These are phyloP conservation scores for Melinaea menophilus DNA, from an alignment of 2,888 invertebrate species.

Conservation along the genomic window DNA sequence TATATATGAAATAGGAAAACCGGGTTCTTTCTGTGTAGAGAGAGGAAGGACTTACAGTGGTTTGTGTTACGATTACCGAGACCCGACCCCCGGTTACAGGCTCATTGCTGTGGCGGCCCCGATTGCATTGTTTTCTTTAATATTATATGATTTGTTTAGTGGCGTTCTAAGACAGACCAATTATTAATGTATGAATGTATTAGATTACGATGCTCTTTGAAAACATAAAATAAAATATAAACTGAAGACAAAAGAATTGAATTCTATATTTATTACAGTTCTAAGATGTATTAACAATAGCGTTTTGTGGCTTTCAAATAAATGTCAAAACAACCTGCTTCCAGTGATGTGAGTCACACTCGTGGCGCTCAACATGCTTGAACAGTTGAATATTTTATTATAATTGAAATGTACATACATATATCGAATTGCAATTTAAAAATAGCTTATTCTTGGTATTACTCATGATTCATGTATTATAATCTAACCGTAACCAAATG, in stretches of 20 bases:
- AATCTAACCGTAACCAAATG: not conserved
- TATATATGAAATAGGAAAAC: constrained; percentile 51
- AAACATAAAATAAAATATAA: not conserved
- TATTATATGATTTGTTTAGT: constrained; percentile 66
- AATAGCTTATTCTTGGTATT: constrained; percentile 1
- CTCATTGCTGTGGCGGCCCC: constrained; percentile 62
- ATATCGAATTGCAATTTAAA: not conserved
- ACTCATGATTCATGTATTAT: constrained; percentile 2
- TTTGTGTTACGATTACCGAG: constrained; percentile 60
- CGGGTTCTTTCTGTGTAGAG: constrained; percentile 56
- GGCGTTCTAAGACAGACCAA: constrained; percentile 64
- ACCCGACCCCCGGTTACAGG: constrained; percentile 62
- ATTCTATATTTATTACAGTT: no score
- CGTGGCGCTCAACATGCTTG: not conserved
- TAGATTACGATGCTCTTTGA: not conserved
- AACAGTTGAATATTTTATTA: constrained; percentile 2
- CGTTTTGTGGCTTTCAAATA: not conserved
- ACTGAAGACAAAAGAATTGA: not conserved
- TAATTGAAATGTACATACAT: not conserved
- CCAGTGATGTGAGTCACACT: not conserved
- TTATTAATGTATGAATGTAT: constrained; percentile 34
- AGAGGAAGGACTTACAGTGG: constrained; percentile 50
- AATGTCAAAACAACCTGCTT: not conserved
- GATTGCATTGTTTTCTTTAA: constrained; percentile 59
- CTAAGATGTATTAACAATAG: not conserved